Conservation (phyloP, 2,113 vertebrate species). For the Onychostruthus taczanowskii region DNA sequence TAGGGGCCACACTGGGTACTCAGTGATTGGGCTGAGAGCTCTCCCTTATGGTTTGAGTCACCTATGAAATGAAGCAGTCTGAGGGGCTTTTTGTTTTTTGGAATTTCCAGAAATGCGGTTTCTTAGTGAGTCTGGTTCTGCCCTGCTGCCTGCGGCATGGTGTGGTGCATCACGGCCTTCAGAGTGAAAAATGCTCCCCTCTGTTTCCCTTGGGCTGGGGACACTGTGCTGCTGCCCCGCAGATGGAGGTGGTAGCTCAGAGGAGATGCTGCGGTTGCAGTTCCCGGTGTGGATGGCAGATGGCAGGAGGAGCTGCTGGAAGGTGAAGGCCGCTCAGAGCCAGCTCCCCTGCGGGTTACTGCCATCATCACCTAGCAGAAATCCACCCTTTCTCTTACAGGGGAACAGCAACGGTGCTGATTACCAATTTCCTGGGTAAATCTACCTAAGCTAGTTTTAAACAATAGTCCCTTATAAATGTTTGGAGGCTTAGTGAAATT, state of each 20-base stretch:
- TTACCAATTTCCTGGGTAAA: neutral
- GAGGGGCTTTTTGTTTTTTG: accelerated
- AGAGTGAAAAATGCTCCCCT: neutral
- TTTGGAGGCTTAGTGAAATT: neutral
- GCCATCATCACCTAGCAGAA: neutral
- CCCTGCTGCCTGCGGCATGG: neutral
- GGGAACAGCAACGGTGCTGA: neutral
- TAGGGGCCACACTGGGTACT: neutral
- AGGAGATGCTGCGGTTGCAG: neutral
- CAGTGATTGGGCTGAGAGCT: neutral
- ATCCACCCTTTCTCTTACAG: neutral
- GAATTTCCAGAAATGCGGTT: neutral
- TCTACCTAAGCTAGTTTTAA: neutral
- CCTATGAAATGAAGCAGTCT: neutral
- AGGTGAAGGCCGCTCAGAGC: neutral
- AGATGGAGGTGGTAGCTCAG: neutral
- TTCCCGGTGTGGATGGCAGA: slow-evolving; percentile 38
- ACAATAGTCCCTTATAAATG: neutral
- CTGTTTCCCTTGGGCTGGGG: neutral
- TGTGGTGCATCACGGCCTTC: neutral
- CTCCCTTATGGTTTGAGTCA: neutral
- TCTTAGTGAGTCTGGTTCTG: neutral
- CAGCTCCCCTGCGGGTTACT: neutral
- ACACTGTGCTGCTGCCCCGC: neutral
- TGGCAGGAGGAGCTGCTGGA: slow-evolving; percentile 31